Conservation (phyloP, 2,113 vertebrate genomes). For the Lampris megalopsis region DNA sequence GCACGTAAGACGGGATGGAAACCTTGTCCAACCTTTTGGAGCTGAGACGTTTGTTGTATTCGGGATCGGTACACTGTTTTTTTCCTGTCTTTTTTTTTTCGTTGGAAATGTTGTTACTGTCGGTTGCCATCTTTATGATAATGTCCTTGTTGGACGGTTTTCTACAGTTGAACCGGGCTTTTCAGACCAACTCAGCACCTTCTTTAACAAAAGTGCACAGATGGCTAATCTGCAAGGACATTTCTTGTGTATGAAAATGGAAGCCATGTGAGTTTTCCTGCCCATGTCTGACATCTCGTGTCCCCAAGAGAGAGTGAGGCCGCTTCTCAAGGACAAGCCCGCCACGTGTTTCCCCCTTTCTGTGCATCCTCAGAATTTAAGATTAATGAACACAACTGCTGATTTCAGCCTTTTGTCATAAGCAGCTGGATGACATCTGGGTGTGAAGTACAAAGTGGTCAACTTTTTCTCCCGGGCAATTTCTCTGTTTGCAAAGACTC, state of each 20-base stretch:
- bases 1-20: neutral
- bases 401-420: constrained; percentile 35
- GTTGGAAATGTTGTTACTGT: neutral
- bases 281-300: constrained; percentile 23
- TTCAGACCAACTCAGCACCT: neutral
- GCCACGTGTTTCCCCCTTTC: constrained; percentile 14
- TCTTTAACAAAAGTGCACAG: neutral
- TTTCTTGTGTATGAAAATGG: constrained; percentile 37
- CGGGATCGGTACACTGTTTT: neutral
- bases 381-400: constrained; percentile 49
- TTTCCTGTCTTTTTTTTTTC: constrained; percentile 1
- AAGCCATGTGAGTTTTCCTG: constrained; percentile 36
- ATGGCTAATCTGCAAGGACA: constrained; percentile 11
- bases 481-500: neutral
- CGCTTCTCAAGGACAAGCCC: constrained; percentile 53
- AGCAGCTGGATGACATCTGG: neutral
- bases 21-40: neutral
- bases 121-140: neutral
- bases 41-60: neutral
- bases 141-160: constrained; percentile 3
- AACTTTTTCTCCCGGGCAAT: constrained; percentile 10
- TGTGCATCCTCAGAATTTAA: constrained; percentile 38
- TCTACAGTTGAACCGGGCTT: neutral
- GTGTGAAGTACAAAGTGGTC: neutral
- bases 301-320: constrained; percentile 22